Conservation (phyloP, 2,113 vertebrate species). For the Sminthopsis crassicaudata region DNA sequence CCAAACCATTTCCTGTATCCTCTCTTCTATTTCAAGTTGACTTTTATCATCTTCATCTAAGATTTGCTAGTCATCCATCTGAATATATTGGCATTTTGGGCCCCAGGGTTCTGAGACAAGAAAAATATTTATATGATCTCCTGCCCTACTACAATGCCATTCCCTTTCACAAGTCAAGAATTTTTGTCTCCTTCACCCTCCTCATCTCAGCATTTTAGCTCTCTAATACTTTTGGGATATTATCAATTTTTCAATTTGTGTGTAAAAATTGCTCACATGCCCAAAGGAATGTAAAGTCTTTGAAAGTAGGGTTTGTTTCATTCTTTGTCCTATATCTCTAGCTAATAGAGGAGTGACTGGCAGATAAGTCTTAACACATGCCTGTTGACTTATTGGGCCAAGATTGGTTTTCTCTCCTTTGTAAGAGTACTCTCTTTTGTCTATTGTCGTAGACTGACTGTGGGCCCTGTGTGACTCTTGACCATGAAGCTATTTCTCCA, state of each 20-base stretch:
- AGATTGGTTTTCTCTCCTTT: not conserved
- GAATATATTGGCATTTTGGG: not conserved
- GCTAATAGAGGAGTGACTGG: not conserved
- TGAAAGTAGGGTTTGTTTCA: not conserved
- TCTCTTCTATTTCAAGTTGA: not conserved
- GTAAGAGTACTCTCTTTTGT: not conserved
- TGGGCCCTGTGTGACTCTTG: not conserved
- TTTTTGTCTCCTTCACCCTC: not conserved
- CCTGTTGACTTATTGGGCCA: not conserved
- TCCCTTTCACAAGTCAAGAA: not conserved
- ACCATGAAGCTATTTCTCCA: not conserved
- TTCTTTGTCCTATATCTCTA: not conserved
- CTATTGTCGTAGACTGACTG: not conserved
- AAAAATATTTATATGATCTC: not conserved
- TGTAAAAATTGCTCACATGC: not conserved
- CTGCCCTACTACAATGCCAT: not conserved
- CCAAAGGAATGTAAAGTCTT: not conserved
- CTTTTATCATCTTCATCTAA: not conserved
- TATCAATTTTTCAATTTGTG: not conserved
- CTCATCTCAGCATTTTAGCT: not conserved
- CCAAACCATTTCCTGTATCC: not conserved
- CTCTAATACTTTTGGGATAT: not conserved
- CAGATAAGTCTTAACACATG: not conserved
- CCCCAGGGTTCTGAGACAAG: not conserved
- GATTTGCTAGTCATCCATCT: not conserved